Base-by-base conservation (phyloP, 2,113 vertebrate species). In the Sphaerodactylus townsendi region DNA sequence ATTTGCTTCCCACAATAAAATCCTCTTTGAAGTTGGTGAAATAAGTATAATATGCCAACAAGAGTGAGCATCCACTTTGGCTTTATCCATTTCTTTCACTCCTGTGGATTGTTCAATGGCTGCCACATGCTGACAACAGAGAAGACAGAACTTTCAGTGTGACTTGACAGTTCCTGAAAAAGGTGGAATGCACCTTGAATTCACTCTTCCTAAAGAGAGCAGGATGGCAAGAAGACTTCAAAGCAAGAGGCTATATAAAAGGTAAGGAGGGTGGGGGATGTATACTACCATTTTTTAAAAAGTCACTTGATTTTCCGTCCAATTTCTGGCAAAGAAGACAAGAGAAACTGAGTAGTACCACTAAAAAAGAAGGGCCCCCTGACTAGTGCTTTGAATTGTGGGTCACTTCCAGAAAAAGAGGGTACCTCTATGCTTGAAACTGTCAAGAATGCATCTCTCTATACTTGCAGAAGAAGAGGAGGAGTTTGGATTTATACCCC, bases 81-180 rank as follows among this genome's bases (percentile, higher is more conserved):
- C 4, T 23, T 11, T 0, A 8, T 71, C 71, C 78, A 83, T 77
- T 89, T 79, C 1, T 62, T 3, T 10, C 3, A 2, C 80, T 77
- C 73, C 10, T 69, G 5, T 35, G 14, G 80, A 33, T 81, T 71
- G 59, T 68, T 85, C 87, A 86, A 80, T 28, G 21, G 5, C 25
- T 89, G 39, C 44, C 44, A 62, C 19, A 39, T 14, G 65, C 64
- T 86, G 30, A 15, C 69, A 77, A n/a, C 66, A 81, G 77, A 77
- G 59, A 86, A 41, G 65, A 8, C 19, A 77, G 80, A 66, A 76
- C 88, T 91, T 79, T 59, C 74, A 28, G 10, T 48, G 78, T 39
- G 3, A 85, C 33, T n/a, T 65, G 50, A 33, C 44, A 89, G n/a
- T 23, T 78, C 87, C 70, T 86, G 5, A 82, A 76, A 50, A 81